Conservation (phyloP, 2,888 invertebrate genomes). For the Temnothorax rugatulus region DNA sequence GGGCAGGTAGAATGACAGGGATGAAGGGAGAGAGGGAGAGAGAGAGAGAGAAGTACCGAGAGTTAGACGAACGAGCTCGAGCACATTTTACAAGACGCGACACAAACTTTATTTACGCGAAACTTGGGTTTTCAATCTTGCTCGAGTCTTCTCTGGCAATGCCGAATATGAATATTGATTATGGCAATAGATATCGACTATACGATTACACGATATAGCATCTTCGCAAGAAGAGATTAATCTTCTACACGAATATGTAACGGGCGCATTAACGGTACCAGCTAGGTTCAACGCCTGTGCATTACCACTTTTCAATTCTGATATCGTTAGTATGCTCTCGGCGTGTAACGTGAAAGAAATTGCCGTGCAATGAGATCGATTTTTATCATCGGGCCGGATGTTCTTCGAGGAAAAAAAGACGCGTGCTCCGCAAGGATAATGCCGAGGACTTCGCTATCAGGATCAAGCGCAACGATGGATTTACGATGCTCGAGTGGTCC, state of each 20-base stretch:
- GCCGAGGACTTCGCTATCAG: conserved; percentile 60
- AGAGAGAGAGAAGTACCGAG: conserved; percentile 12
- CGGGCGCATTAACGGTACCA: no score
- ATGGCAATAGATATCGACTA: conserved; percentile 24
- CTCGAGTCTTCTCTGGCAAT: background rate
- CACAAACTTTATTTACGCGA: conserved; percentile 42
- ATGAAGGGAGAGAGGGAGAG: background rate
- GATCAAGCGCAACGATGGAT: conserved; percentile 75
- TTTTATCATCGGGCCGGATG: conserved; percentile 19
- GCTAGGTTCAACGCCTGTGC: background rate
- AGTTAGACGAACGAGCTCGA: conserved; percentile 29
- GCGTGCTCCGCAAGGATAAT: conserved; percentile 54
- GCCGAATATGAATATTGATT: conserved; percentile 33
- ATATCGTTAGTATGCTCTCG: background rate
- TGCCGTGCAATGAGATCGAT: conserved; percentile 1
- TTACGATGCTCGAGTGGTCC: conserved; percentile 70
- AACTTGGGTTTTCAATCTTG: conserved; percentile 47
- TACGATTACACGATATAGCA: background rate
- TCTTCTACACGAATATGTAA: background rate
- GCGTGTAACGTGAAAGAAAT: conserved; percentile 4
- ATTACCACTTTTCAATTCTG: background rate
- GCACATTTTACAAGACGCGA: conserved; percentile 37
- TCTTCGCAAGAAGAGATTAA: background rate
- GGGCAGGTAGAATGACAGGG: background rate
- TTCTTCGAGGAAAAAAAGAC: conserved; percentile 13